Base-by-base conservation (phyloP, 1,140 invertebrate genomes). In the Aethina tumida region DNA sequence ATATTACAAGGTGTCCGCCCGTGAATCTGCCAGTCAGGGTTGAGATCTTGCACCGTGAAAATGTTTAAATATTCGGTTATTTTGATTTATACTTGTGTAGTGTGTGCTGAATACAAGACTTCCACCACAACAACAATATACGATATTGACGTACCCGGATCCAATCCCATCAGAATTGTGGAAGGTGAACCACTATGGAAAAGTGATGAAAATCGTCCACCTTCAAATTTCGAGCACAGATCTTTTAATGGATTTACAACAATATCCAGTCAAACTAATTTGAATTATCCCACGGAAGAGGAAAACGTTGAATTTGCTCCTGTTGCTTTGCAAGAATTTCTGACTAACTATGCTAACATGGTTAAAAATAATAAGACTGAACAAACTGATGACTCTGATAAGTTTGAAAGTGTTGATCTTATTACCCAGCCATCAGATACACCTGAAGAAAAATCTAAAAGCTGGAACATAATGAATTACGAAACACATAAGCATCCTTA, bases 341-440 rank as follows among this genome's bases (percentile, higher is more conserved):
- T 75, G 20, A 62, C 69, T 37, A 64, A 70, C 14, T 74, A 75
- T 45, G 63, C 67, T 1, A 73, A 65, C n/a, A 75, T 72, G 53
- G 60, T 77, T 2, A 52, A 52, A 8, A 62, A 59, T 3, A 60
- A 51, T 27, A 45, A 44, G 14, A 46, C 49, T 5, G 68, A 67
- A 38, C 61, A 64, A 45, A 65, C 64, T n/a, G 58, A 60, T 38
- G 59, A 64, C 33, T 49, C 62, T 29, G 56, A 65, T 5, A 66
- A 62, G 41, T 66, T 41, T 52, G 60, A 13, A 36, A 67, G 6
- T 62, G 69, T 44, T 56, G 66, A 43, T 59, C 67, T 21, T 53
- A 56, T 63, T 2, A 59, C 64, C n/a, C 21, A 58, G 65, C 8
- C 64, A 63, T 7, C 64, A 65, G 39, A 32, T 53, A 14, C 63